Base-by-base conservation (phyloP, 2,888 invertebrate species). In the Cheilosia grossa region DNA sequence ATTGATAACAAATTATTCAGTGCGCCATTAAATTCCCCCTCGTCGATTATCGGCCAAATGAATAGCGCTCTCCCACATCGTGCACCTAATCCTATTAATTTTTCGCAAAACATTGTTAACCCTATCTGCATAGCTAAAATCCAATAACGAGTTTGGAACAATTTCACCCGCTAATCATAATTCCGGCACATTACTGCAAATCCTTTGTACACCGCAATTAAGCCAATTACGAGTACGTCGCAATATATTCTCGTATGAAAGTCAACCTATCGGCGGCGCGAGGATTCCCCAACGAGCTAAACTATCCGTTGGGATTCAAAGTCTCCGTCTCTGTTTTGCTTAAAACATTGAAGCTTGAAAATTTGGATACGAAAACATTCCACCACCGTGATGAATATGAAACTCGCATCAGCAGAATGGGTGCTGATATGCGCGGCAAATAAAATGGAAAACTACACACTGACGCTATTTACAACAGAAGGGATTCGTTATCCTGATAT, bases 101-200 rank as follows among this genome's bases (percentile, higher is more conserved):
- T 37, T 37, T 37, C 33, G 13, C 33, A 37, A 37, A 37, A 37
- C 3, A 13, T 37, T 37, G 13, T 37, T 17, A 49, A 49, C 21
- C 10, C 56, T 19, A 37, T 21, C 19, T 58, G 40, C 21, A 21
- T 37, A n/a, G 37, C 24, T 27, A 58, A 70, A 70, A 64, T 58
- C 51, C 37, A 75, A 69, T 69, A 74, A 69, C 74, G 42, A 63
- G 37, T 27, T 70, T 49, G 47, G 64, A 54, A 42, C 42, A 69
- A 63, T 47, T 40, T 21, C 15, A 44, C 19, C 53, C 27, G 37
- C 10, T 51, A 51, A 70, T 70, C 64, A n/a, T n/a, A n/a, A 75
- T 72, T 75, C 47, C n/a, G 4, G 63, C 13, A 58, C 21, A 44
- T 70, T 66, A 69, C 59, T 77, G 77, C 37, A 75, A 81, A 81